Evolutionary conservation across 1,140 invertebrate species (phyloP), one percentile per base, ranked within the genome.

Genomic region (Telenomus remus): DNA sequence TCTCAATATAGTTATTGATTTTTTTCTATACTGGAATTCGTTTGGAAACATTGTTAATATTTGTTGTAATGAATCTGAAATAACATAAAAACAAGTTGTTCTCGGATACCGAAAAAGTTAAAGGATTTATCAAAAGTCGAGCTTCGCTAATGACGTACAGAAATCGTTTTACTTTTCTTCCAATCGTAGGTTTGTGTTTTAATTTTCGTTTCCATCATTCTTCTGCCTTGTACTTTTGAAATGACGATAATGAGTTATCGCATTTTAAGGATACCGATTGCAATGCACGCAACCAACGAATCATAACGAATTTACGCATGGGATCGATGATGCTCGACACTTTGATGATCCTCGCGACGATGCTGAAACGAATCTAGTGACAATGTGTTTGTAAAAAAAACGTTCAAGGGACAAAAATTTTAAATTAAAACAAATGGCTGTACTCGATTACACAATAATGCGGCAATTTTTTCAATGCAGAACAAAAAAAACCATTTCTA

Each of bases 221-320:
- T 11, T 47, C 8, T 47, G 11, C 13, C 13, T 47, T 54, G 39
- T 11, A 7, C 16, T 37, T 48, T 77, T 64, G 48, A 72, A 73
- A 64, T 57, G 48, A 60, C 60, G 75, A 68, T 77, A 72, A 72
- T 44, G 48, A 64, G 19, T 72, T 59, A 48, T 57, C 48, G 57
- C 16, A 15, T 63, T 72, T 63, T 42, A 63, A 66, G 50, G 43
- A 15, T 57, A 63, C n/a, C 57, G 59, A 73, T 70, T 63, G 35
- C 61, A 53, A 44, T 44, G 53, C 19, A 27, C 51, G 48, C 69
- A 55, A n/a, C 47, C 69, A 78, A 78, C 75, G 69, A 78, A 78
- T 55, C 48, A 72, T 72, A 77, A 77, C 75, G 69, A 78, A 77
- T 72, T 77, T 77, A 77, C 42, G 42, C 44, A 61, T 39, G 56